These are phyloP conservation scores for Mus spretus DNA, from an alignment of 2,797 vertebrate genomes.

Conservation along the genomic window DNA sequence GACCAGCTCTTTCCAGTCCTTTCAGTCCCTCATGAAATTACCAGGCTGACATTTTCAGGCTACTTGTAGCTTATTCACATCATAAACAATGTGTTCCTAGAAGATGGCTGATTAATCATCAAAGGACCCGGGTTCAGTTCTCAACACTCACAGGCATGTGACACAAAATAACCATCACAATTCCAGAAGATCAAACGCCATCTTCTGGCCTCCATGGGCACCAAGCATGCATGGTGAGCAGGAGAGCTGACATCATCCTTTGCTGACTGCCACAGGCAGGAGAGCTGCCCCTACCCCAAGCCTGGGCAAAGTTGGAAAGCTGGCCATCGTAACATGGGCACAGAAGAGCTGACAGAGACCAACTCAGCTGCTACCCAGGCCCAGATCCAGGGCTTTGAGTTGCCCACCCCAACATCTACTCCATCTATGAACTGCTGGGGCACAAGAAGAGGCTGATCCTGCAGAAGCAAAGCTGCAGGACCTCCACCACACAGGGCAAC, in stretches of 20 bases:
- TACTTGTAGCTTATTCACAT: neutral
- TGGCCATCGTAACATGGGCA: neutral
- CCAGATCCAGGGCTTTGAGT: neutral
- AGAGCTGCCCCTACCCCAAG: neutral
- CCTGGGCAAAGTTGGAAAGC: neutral
- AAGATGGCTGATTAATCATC: neutral
- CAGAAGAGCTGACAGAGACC: neutral
- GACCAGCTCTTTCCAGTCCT: neutral
- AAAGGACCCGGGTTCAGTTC: neutral
- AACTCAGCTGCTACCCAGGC: neutral
- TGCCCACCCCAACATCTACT: neutral
- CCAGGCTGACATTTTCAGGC: neutral
- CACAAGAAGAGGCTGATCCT: neutral
- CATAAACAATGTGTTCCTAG: neutral
- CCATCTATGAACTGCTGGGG: neutral
- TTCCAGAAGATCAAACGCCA: neutral
- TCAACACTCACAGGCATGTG: too few species aligned
- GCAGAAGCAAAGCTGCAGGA: neutral
- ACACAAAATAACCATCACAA: neutral
- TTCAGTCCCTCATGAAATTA: conserved; percentile 8
- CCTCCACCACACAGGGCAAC: neutral
- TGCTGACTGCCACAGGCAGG: neutral
- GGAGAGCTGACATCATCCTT: neutral
- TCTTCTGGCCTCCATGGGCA: neutral
- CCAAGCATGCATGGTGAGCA: neutral